Conservation (phyloP, 2,113 vertebrate genomes). For the Acanthisitta chloris region DNA sequence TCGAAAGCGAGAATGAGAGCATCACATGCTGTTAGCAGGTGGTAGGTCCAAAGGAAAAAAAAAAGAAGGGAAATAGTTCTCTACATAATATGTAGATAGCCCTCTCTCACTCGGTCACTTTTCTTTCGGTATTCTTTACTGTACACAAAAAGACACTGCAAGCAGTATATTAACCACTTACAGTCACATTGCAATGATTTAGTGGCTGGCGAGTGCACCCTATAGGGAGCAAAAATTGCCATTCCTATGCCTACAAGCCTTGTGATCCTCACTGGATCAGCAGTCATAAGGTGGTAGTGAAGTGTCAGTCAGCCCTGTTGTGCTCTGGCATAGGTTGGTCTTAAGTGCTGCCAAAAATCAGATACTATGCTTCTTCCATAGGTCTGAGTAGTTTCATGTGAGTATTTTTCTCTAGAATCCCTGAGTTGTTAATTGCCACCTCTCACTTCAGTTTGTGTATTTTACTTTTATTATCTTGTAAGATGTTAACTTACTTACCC, state of each 20-base stretch:
- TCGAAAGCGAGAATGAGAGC: not conserved
- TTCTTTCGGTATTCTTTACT: not conserved
- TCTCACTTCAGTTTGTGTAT: not conserved
- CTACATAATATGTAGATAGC: not conserved
- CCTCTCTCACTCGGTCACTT: not conserved
- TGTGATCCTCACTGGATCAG: fast-evolving
- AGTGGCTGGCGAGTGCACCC: not conserved
- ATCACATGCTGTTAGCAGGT: slow-evolving; percentile 8
- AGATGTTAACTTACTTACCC: not conserved
- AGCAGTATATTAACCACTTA: not conserved
- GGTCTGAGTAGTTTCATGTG: not conserved
- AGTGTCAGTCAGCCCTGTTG: not conserved
- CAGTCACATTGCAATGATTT: not conserved
- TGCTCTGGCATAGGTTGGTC: not conserved
- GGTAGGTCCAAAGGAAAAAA: not conserved
- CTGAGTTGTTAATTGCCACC: not conserved
- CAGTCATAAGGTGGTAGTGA: fast-evolving
- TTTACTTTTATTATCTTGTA: not conserved
- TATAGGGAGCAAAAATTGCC: not conserved
- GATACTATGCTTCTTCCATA: not conserved
- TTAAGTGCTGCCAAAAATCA: not conserved
- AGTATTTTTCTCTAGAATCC: not conserved
- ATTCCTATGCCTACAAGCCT: fast-evolving
- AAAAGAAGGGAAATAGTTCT: not conserved
- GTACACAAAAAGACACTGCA: not conserved